Conservation (phyloP, 2,113 vertebrate species). For the Caloenas nicobarica region DNA sequence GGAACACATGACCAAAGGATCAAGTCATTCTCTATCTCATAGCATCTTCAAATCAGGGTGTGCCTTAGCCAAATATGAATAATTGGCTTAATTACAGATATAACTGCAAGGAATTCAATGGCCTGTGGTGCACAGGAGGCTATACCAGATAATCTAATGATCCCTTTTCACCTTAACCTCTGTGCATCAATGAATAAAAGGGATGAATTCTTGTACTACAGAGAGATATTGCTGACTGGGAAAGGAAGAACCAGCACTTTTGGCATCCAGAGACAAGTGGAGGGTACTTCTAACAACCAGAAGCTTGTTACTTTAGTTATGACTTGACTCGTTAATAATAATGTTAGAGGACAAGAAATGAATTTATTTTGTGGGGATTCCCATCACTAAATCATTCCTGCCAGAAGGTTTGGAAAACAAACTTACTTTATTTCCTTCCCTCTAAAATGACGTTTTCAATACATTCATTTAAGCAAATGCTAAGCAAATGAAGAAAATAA, state of each 20-base stretch:
- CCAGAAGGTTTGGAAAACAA: background rate
- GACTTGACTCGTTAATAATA: background rate
- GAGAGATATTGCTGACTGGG: background rate
- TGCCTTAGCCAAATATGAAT: background rate
- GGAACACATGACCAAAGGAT: background rate
- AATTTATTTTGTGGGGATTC: background rate
- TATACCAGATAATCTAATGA: background rate
- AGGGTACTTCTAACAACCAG: background rate
- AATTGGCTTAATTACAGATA: constrained; percentile 4
- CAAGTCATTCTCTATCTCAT: background rate
- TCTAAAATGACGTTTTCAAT: background rate
- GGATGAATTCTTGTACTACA: background rate
- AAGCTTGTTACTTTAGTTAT: background rate
- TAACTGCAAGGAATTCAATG: constrained; percentile 5
- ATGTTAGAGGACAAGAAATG: background rate
- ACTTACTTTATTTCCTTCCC: background rate
- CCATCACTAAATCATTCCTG: background rate
- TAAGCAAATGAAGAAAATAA: background rate
- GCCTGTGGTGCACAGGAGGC: background rate
- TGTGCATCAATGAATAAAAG: background rate
- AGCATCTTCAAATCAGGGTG: background rate
- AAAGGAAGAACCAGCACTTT: background rate
- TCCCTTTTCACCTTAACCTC: constrained; percentile 9
- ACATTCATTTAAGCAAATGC: background rate
- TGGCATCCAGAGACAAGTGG: background rate